Evolutionary conservation across 2,797 vertebrate species (phyloP).

Genomic region (Falco berigora): DNA sequence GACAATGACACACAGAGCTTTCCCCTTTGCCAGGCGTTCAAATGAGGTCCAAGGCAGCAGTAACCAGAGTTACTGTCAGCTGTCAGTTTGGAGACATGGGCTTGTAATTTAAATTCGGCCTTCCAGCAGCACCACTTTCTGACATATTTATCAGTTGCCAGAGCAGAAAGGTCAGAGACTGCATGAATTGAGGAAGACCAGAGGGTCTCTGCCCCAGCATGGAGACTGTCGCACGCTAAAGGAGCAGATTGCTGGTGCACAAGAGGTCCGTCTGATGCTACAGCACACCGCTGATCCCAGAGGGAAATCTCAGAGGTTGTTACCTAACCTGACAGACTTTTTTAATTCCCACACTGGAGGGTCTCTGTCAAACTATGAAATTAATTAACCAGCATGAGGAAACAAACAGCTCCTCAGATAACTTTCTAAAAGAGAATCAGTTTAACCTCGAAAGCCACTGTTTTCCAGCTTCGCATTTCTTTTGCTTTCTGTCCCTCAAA

Average conservation of each 20-base stretch:
- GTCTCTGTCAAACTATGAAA: background rate
- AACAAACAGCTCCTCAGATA: background rate
- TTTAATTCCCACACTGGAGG: background rate
- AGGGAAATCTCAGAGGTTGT: background rate
- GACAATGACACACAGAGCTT: background rate
- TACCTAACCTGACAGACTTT: background rate
- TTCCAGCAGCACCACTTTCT: background rate
- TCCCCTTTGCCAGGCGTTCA: background rate
- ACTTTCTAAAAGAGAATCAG: background rate
- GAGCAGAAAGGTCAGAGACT: background rate
- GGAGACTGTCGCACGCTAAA: fast-evolving
- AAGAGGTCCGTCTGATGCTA: background rate
- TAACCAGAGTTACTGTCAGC: background rate
- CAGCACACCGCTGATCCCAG: background rate
- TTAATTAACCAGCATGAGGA: background rate
- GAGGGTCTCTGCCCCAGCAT: background rate
- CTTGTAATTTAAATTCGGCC: background rate
- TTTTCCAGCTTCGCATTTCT: background rate
- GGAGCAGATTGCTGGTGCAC: background rate
- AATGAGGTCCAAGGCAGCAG: background rate
- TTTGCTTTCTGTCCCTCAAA: background rate
- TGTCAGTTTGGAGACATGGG: background rate
- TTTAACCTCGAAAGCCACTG: background rate
- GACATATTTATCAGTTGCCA: background rate
- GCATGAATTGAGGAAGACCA: background rate